Conservation (phyloP, 2,113 vertebrate genomes). For the Onychorhynchus coronatus region DNA sequence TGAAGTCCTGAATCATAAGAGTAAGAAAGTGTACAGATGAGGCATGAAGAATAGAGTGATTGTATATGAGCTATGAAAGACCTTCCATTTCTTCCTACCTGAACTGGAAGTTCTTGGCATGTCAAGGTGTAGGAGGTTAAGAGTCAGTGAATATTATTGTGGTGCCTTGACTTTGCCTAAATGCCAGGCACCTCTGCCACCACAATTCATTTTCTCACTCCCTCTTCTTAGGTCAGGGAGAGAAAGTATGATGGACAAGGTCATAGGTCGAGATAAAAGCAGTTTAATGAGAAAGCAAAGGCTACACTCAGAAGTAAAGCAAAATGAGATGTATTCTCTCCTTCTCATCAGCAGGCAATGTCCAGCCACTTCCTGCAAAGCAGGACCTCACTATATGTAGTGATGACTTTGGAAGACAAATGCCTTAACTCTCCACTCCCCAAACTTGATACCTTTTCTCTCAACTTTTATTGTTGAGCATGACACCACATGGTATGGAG, state of each 20-base stretch:
- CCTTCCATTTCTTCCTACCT: not conserved
- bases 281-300: not conserved
- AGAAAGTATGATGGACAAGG: not conserved
- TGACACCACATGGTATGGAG: too few relatives aligned
- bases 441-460: fast-evolving
- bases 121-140: not conserved
- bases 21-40: not conserved
- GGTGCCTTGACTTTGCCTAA: not conserved
- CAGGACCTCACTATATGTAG: not conserved
- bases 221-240: not conserved
- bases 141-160: not conserved
- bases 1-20: not conserved
- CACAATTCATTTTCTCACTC: fast-evolving
- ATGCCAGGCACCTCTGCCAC: not conserved
- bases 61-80: not conserved
- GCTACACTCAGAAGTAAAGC: not conserved
- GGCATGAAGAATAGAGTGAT: not conserved
- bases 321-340: not conserved
- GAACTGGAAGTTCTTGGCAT: not conserved
- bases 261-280: not conserved
- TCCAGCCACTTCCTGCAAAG: not conserved
- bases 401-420: not conserved
- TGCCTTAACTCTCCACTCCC: not conserved
- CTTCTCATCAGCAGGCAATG: not conserved
- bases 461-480: not conserved